A percentile compares a stretch with the other conserved stretches of the same genome.
Conservation (phyloP, 2,113 vertebrate genomes). For the Conger conger region DNA sequence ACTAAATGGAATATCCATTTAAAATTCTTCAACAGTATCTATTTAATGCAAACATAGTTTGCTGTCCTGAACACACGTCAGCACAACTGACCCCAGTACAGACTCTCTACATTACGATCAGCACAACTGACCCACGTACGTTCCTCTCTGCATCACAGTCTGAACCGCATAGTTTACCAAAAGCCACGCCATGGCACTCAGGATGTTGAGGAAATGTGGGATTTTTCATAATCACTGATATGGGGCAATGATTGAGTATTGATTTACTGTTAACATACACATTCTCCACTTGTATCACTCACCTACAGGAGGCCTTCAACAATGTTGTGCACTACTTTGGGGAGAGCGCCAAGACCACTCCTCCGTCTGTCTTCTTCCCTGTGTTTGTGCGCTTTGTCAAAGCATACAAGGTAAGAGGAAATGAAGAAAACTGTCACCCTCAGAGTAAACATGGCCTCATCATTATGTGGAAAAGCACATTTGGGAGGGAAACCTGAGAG, state of each 20-base stretch:
- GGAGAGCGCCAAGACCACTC: conserved; percentile 91
- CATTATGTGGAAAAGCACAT: not conserved
- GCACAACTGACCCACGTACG: not conserved
- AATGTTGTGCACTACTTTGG: conserved; percentile 93
- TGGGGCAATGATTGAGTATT: not conserved
- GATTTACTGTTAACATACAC: not conserved
- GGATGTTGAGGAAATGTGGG: not conserved
- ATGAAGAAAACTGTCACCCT: not conserved
- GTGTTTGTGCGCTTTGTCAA: conserved; percentile 94
- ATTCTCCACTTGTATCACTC: not conserved
- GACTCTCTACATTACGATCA: too few relatives aligned
- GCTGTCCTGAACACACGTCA: too few relatives aligned
- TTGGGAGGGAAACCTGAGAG: not conserved
- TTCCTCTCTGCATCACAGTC: not conserved
- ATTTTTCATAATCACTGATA: not conserved
- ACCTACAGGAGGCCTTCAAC: conserved; percentile 86
- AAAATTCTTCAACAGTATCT: too few relatives aligned
- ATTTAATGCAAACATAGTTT: too few relatives aligned
- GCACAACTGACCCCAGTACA: too few relatives aligned
- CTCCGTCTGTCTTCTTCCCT: conserved; percentile 93
- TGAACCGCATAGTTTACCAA: not conserved
- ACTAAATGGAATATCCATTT: too few relatives aligned
- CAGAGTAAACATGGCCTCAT: too few relatives aligned
- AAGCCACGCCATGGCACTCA: not conserved
- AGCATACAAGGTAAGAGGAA: conserved; percentile 86